Evolutionary conservation across 2,113 vertebrate species (phyloP), one percentile per base, ranked within the genome.

Genomic region (Rhabdornis inornatus): DNA sequence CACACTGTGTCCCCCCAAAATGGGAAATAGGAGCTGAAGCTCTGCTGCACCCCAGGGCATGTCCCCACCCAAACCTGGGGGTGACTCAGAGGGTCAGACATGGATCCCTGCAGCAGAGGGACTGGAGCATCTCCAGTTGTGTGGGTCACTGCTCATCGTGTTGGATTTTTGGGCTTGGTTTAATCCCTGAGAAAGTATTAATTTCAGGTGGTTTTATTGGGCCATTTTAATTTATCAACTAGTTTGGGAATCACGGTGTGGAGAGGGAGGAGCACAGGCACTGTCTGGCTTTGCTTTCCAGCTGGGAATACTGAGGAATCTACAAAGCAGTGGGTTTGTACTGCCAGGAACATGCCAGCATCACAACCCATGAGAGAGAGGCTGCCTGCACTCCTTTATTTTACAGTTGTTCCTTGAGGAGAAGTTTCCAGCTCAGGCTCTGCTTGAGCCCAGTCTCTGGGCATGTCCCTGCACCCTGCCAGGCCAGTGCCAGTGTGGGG

Each of bases 61-160:
- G 0, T 40, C 40, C 72, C 56, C 66, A 21, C 78, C 27, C 28
- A 8, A 7, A 15, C 14, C 2, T 7, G 69, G 69, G 39, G 22
- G n/a, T 23, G 56, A 5, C 23, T 6, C 0, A 0, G 28, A 3
- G 68, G 61, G 5, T 39, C 11, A 1, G n/a, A 13, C 0, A 0
- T 1, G 28, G 53, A 5, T 14, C 2, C 44, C 39, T n/a, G 78
- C 2, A 3, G 47, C 3, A 9, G 49, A 2, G 1, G n/a, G 17
- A 50, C 23, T 10, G 66, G 44, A 44, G 24, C 65, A 8, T 21
- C 74, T 75, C 23, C 6, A 3, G 2, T 2, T 7, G 3, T 24
- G 30, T 19, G 24, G 39, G n/a, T 68, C 53, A 15, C 3, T 0
- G 75, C 49, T 88, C 42, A 12, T 57, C 50, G 2, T 9, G 13